Base-by-base conservation (phyloP, 2,888 invertebrate genomes). In the Epinotia brunnichana region DNA sequence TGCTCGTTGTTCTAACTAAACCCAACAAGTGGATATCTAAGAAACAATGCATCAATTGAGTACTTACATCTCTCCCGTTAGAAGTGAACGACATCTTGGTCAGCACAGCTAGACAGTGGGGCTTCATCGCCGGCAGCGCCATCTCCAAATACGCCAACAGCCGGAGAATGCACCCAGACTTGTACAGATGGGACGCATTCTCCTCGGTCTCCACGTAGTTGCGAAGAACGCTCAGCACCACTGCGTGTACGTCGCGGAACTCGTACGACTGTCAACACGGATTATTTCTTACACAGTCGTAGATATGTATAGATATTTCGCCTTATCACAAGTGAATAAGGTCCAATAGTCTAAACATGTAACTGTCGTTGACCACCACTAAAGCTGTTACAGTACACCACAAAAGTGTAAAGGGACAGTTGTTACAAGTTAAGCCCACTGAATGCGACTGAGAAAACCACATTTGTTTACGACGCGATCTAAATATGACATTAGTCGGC, bases 181-280 rank as follows among this genome's bases (percentile, higher is more conserved):
- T 87, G 77, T 89, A 92, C 35, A 92, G 73, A 67, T 93, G 91
- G 0, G 81, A 73, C 0, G 91, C 89, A 67, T 90, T 93, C 73
- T 90, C 91, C 17, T 92, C 91, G 0, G 89, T 90, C 67, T 91
- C 91, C 53, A 89, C 92, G 77, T 91, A 92, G 78, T 91, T 86
- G 4, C 87, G 86, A 1, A 93, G 80, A 0, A 92, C 90, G 0
- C 87, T 84, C 2, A 93, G 77, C 0, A 92, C 92, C 79, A 83
- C 76, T 0, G 86, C 84, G 79, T 93, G 93, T 3, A 93, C 89
- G 77, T 93, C 92, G 0, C 92, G 90, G 74, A 92, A 92, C 74
- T 93, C 92, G 70, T 93, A 92, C 0, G 91, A 90, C 93, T 93
- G 76, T 61, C 21, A n/a, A 15, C 35, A 21, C 21, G 21, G 21